A percentile compares a stretch with the other conserved stretches of the same genome.
These are phyloP conservation scores for Stomatorhinus walkeri DNA, from an alignment of 2,797 vertebrate genomes.

Conservation along the genomic window DNA sequence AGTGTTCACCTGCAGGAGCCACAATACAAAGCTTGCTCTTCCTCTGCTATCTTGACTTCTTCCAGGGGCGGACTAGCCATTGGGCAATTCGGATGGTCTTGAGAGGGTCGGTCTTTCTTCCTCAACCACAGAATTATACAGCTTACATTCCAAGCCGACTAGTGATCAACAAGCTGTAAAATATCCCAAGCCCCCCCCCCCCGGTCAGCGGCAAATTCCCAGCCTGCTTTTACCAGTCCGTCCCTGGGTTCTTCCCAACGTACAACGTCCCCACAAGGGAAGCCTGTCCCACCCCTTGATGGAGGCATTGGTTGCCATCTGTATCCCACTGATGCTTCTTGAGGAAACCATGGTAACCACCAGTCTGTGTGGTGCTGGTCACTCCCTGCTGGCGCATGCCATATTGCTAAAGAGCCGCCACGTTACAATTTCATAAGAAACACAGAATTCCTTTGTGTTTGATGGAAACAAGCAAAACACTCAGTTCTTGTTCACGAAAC, in stretches of 20 bases:
- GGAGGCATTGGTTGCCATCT: not conserved
- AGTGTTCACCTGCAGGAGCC: not conserved
- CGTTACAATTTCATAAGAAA: not conserved
- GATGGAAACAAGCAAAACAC: not conserved
- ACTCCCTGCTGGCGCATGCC: not conserved
- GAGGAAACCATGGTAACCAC: not conserved
- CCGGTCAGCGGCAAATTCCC: not conserved
- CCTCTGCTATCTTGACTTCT: not conserved
- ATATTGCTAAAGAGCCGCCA: not conserved
- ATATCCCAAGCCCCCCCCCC: not conserved
- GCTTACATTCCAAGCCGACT: not conserved
- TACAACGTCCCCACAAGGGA: not conserved
- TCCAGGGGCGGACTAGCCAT: not conserved
- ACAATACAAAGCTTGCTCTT: not conserved
- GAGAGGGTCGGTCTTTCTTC: not conserved
- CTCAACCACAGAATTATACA: not conserved
- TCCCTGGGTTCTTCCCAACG: too few relatives aligned
- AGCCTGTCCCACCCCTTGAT: not conserved
- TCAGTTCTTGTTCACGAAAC: not conserved
- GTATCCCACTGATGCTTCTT: not conserved
- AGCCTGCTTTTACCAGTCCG: too few relatives aligned
- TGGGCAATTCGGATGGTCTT: not conserved
- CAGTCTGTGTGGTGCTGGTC: not conserved
- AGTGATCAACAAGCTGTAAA: not conserved
- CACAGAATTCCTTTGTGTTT: not conserved